Base-by-base conservation (phyloP, 2,113 vertebrate genomes). In the Amia ocellicauda region DNA sequence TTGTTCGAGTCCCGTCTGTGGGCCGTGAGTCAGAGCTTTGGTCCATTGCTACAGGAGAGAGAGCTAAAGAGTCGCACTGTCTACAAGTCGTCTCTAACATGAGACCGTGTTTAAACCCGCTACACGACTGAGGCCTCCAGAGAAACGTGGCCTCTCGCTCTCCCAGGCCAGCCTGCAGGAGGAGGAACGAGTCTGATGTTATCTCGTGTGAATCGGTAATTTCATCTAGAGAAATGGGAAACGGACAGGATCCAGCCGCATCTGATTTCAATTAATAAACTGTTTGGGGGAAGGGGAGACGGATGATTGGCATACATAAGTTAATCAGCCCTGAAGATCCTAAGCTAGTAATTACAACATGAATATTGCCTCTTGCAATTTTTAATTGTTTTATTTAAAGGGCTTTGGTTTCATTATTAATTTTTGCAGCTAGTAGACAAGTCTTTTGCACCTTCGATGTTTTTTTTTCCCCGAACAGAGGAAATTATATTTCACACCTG, bases 301-400 rank as follows among this genome's bases (percentile, higher is more conserved):
- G 40, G 62, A 64, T 58, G 55, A 20, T 55, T 64, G 55, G 36
- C 52, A 53, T 63, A 11, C 29, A 11, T 23, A 36, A 40, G 20
- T 23, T 11, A 28, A 19, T 40, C 60, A 19, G 45, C 45, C 31
- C 26, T 22, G 45, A 50, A 31, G 29, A 62, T 26, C 43, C 47
- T 16, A 28, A 19, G 16, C 28, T 16, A 7, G 45, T 42, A 16
- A 16, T 16, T 22, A 22, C 19, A 20, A 20, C 22, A 11, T 1
- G 22, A 23, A 23, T 22, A 23, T 5, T 10, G 5, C n/a, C 22
- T 52, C 2, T 49, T 52, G 20, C n/a, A 3, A 22, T 10, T 2
- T n/a, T n/a, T n/a, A n/a, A n/a, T n/a, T 52, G 9, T 52, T 52
- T 36, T 17, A 56, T 31, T 27, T 56, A 27, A n/a, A 29, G 26